These are phyloP conservation scores for Miopithecus talapoin DNA, from an alignment of 2,797 vertebrate species.

Conservation along the genomic window DNA sequence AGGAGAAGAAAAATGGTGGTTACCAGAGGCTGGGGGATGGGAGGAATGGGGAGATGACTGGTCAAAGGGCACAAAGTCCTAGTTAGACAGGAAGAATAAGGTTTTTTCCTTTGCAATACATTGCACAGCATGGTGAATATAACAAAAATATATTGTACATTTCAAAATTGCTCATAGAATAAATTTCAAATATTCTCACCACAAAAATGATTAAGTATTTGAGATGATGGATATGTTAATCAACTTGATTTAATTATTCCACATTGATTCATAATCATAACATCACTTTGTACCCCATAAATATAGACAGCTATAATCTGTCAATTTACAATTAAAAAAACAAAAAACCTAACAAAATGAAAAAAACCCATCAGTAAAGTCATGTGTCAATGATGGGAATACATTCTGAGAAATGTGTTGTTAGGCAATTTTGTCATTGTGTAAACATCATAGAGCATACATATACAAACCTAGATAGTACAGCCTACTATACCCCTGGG, in stretches of 20 bases:
- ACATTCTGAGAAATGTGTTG: not conserved
- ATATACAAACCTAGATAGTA: not conserved
- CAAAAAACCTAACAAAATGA: not conserved
- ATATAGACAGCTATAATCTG: not conserved
- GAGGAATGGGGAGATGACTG: not conserved
- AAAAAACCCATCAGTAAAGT: not conserved
- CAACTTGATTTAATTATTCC: not conserved
- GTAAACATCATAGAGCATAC: not conserved
- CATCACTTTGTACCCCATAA: not conserved
- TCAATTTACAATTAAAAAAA: not conserved
- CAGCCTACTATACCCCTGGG: not conserved
- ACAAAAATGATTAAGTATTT: not conserved
- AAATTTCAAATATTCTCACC: not conserved
- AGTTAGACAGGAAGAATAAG: not conserved
- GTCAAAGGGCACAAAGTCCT: not conserved
- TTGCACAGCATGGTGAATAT: not conserved
- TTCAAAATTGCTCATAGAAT: not conserved
- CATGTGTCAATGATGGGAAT: not conserved
- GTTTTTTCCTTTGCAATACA: not conserved
- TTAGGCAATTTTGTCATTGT: not conserved
- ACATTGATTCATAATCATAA: not conserved
- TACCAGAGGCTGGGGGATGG: not conserved
- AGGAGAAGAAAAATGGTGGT: not conserved
- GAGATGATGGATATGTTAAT: not conserved
- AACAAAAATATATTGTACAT: not conserved